Evolutionary conservation across 2,888 invertebrate genomes (phyloP), one percentile per base, ranked within the genome.

Genomic region (Drosophila tripunctata): DNA sequence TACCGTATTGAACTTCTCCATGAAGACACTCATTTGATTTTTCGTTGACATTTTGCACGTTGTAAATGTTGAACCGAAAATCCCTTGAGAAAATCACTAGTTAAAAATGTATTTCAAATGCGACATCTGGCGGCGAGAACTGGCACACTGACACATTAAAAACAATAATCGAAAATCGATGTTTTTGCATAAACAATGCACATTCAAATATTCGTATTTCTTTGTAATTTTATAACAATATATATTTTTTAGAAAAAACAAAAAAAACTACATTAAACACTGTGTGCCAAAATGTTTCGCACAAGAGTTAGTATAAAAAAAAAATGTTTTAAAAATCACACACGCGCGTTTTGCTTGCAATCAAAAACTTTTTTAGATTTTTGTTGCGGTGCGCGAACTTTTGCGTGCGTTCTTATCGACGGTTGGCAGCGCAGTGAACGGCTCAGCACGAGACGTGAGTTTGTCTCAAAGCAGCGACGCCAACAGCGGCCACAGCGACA

Each of bases 1-100:
- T 92, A 95, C 95, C 94, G 94, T 94, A 92, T 95, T 94, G 89
- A 95, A 93, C 92, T 95, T 95, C 91, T 94, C 94, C 92, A 95
- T 93, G 88, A 95, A 93, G 88, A 94, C 94, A 79, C 92, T 93
- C 87, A 95, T 93, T 90, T 95, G 94, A 87, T 94, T 94, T 92
- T 94, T 94, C 90, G 94, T 94, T 92, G 94, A 94, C 94, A 95
- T 93, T 80, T 78, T 89, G 55, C n/a, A n/a, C n/a, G n/a, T n/a
- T 36, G 8, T 7, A 8, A 17, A 27, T 19, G 21, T 35, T 44
- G 35, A 12, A 15, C 22, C n/a, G n/a, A 19, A 14, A 31, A 36
- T 27, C 35, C 48, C 38, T 52, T 27, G 15, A 33, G 8, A 19
- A 31, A 7, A 12, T n/a, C n/a, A 50, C 19, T 14, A 22, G 15